Percentiles rank a stretch among this genome's conserved stretches.
phyloP scores from a whole-genome alignment of 2,113 vertebrate species.

The Rhinogobius similis region DNA sequence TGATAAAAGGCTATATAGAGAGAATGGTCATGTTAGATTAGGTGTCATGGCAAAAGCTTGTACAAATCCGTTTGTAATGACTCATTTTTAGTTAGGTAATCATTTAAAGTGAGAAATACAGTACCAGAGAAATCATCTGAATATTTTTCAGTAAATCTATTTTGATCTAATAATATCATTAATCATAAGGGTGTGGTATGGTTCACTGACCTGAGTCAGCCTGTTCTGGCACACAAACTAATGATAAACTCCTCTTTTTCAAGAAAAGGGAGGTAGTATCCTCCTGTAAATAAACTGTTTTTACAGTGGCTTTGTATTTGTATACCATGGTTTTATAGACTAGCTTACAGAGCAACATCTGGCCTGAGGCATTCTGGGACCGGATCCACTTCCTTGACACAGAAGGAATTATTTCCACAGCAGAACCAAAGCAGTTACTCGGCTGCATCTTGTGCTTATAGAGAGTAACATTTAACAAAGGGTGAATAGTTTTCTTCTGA shows the following conservation, averaged over 20 bases:
- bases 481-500: slow-evolving; percentile 11
- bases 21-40: slow-evolving; percentile 32
- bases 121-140: too few species aligned
- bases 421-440: slow-evolving; percentile 41
- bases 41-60: slow-evolving; percentile 11
- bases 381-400: slow-evolving; percentile 43
- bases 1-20: slow-evolving; percentile 19
- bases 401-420: slow-evolving; percentile 35
- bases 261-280: slow-evolving; percentile 2
- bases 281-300: neutral
- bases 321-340: neutral
- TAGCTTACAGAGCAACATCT: slow-evolving; percentile 47
- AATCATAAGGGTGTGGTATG: slow-evolving; percentile 56
- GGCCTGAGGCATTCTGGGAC: slow-evolving; percentile 23
- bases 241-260: slow-evolving; percentile 34
- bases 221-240: slow-evolving; percentile 43
- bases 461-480: neutral
- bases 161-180: slow-evolving; percentile 24
- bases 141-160: slow-evolving; percentile 19
- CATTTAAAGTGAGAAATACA: neutral
- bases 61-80: neutral
- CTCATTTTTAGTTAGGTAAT: neutral
- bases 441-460: slow-evolving; percentile 20
- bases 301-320: neutral
- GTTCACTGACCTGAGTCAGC: slow-evolving; percentile 53